phyloP scores from a whole-genome alignment of 2,113 vertebrate species.

The Spea multiplicata region DNA sequence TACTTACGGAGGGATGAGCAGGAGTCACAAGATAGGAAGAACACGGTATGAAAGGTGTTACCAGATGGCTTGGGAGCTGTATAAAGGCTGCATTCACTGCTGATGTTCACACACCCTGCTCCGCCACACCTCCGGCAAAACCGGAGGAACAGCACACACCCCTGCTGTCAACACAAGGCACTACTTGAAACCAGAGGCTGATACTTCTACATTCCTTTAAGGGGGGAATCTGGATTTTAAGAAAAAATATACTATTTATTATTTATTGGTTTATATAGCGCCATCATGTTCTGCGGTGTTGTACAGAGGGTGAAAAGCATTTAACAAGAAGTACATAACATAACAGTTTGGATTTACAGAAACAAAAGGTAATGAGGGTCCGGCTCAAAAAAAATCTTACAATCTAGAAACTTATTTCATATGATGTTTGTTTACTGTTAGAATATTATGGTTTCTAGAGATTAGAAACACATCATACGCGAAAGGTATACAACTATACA shows the following conservation, averaged over 20 bases:
- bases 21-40: background rate
- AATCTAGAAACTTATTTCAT: too few species aligned
- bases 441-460: too few species aligned
- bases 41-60: background rate
- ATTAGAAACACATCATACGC: too few species aligned
- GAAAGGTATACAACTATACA: too few species aligned
- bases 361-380: too few species aligned
- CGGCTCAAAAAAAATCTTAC: too few species aligned
- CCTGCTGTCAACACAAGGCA: background rate
- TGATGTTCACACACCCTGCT: background rate
- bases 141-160: constrained; percentile 1
- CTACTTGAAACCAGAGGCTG: background rate
- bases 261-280: too few species aligned
- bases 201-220: constrained; percentile 3
- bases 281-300: too few species aligned
- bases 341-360: too few species aligned
- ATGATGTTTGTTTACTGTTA: too few species aligned
- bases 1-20: constrained; percentile 15
- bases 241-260: background rate
- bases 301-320: too few species aligned
- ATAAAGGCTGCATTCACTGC: constrained; percentile 23
- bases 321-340: too few species aligned
- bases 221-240: background rate
- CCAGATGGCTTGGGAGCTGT: background rate
- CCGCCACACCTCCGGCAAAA: constrained; percentile 22